These are phyloP conservation scores for Vidua macroura DNA, from an alignment of 2,113 vertebrate species.

Conservation along the genomic window DNA sequence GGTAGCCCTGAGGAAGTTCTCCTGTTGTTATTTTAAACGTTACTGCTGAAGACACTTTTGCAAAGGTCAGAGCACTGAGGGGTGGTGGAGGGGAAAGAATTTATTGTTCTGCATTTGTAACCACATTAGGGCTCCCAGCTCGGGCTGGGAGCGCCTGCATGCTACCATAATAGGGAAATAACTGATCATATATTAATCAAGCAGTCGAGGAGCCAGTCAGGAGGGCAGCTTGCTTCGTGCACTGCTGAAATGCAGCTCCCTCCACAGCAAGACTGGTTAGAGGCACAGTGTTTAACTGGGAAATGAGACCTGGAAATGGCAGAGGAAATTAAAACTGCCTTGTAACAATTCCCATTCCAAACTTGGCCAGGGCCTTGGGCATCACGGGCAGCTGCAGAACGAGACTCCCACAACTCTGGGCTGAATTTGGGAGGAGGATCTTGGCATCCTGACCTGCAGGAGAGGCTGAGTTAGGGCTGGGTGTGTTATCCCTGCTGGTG, in stretches of 20 bases:
- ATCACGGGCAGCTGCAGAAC: neutral
- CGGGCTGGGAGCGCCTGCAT: neutral
- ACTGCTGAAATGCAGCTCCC: neutral
- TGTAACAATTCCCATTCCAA: neutral
- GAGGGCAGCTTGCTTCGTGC: neutral
- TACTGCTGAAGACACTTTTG: neutral
- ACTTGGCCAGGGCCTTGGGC: neutral
- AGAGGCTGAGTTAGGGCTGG: neutral
- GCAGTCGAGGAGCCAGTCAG: neutral
- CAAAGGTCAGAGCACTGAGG: slow-evolving; percentile 11
- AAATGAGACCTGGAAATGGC: neutral
- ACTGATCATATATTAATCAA: slow-evolving; percentile 55
- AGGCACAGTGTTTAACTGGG: neutral
- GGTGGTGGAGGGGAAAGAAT: neutral
- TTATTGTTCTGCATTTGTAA: slow-evolving; percentile 30
- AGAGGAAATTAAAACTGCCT: neutral
- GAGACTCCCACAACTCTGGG: neutral
- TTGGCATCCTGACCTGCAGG: neutral
- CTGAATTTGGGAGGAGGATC: neutral
- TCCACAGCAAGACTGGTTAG: neutral
- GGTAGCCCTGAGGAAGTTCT: neutral
- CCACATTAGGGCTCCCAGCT: slow-evolving; percentile 30
- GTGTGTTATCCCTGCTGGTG: neutral
- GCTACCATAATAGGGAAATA: slow-evolving; percentile 54
- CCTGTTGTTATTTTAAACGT: neutral